Evolutionary conservation across 37 sponge, comb jelly and placozoan species (phyloP), one percentile per base, ranked within the genome.

Genomic region (Cliona cf. orientalis): DNA sequence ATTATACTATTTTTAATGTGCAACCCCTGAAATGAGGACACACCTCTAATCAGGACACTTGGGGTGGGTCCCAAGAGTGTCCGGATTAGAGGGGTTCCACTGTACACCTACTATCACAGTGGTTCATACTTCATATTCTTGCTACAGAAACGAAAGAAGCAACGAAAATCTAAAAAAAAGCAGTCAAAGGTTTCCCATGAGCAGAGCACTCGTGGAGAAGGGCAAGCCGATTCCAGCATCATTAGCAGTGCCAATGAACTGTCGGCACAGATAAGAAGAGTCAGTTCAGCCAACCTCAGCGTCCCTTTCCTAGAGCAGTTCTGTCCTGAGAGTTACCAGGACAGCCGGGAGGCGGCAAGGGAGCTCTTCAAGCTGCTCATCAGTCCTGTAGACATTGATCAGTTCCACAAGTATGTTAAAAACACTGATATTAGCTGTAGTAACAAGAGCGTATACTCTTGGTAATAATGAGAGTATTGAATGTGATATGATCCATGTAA

Each of bases 351-450:
- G 31, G 88, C 89, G 17, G 94, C 88, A 28, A 81, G 43, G 40
- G 66, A 80, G 61, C 57, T 98, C 36, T 96, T 98, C 65, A 39
- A 62, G 28, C 66, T 87, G 78, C 59, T 98, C 49, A 98, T 96
- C 49, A 57, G 55, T 5, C 99, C 99, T 44, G 59, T 91, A 3
- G 33, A 78, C 19, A 46, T 65, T 3, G 84, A 92, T 1, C 71
- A 83, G 26, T 98, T 98, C 70, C 89, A 86, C 86, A 85, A 42
- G 96, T 95, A 75, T 80, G 90, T 72, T 21, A 45, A 23, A 58
- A 11, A 34, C 21, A 29, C 31, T 69, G 46, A 26, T 55, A 36
- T n/a, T n/a, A n/a, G n/a, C n/a, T n/a, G n/a, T n/a, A n/a, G n/a
- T n/a, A n/a, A n/a, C n/a, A n/a, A n/a, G n/a, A n/a, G n/a, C n/a